Evolutionary conservation across 2,797 vertebrate species (phyloP), one percentile per base, ranked within the genome.

Genomic region (Acrossocheilus wenchowensis): DNA sequence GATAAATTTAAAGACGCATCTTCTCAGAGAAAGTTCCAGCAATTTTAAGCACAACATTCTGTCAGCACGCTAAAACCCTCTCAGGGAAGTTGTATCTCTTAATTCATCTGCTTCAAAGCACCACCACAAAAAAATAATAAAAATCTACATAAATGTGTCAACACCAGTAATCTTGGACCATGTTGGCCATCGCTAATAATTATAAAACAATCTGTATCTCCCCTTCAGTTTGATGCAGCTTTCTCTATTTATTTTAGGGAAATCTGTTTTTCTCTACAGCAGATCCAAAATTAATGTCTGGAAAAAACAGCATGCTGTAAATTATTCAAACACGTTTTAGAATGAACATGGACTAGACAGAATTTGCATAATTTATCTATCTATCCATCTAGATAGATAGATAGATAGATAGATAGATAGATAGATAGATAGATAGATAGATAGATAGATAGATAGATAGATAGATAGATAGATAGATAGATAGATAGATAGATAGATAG

Each of bases 311-410:
- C 81, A 75, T 78, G 48, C 43, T 7, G 17, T 90, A 72, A 91
- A 90, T 90, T 81, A 89, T 89, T 87, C 85, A 89, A 75, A 87
- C 79, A 82, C 62, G 78, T 80, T 84, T 90, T 86, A 85, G 81
- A 87, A 89, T 88, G 88, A 91, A 91, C 83, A 85, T n/a, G 73
- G 68, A 88, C 57, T 86, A 62, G 83, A 92, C 39, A 50, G 73
- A 62, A 92, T 93, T 91, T 91, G 87, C 90, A 93, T 93, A 87
- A 81, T 81, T 83, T 78, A 81, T 90, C 87, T 87, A 6, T 52
- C 15, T 60, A 9, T 43, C 41, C 9, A 8, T 41, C 41, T 41
- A 8, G 34, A 36, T 36, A 36, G 34, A 6, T 39, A 39, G 39
- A 39, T 6, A 39, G 39, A 39, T 6, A 39, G 39, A 39, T 6